Base-by-base conservation (phyloP, 2,797 vertebrate genomes). In the Sitta carolinensis region DNA sequence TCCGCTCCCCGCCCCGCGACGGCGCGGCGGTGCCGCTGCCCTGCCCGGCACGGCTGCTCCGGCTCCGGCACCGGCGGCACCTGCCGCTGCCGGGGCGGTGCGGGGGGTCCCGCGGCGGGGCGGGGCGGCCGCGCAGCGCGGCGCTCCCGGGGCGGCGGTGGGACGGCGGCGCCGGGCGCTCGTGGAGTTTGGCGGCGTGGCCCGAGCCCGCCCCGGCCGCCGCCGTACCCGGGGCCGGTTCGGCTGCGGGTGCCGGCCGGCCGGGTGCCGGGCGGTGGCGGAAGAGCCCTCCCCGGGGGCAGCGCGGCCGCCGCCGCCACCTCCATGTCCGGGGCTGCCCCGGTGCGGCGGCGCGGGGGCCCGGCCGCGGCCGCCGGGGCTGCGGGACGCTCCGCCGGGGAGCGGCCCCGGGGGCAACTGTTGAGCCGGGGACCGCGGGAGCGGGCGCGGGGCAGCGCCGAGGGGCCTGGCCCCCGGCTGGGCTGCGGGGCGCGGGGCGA, bases 281-380 rank as follows among this genome's bases (percentile, higher is more conserved):
- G 84, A 92, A 88, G 84, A 92, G 78, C 90, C 70, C 18, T 78
- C 45, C 79, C 66, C 79, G 79, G 79, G 84, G 84, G 54, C 62
- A 82, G 83, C 55, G 73, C 59, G 25, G n/a, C n/a, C n/a, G 84
- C 66, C 20, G 90, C 84, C 75, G 62, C 73, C 82, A 59, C 73
- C 90, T 84, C 85, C 62, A 29, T 58, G 51, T 58, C 34, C 89
- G 87, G 86, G 75, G 80, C 87, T 93, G 75, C 75, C 67, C 88
- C 75, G 81, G 54, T 62, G 66, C 51, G 59, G 54, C 67, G 9
- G 73, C 80, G 82, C 62, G 73, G 87, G 66, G 74, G 10, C 79
- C 51, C 84, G 75, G 38, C 45, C 51, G 59, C 59, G 59, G 38
- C 59, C 34, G 21, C 38, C n/a, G 84, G 59, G 42, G 68, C 76